Conservation (phyloP, 2,888 invertebrate genomes). For the Drosophila multiciliata region DNA sequence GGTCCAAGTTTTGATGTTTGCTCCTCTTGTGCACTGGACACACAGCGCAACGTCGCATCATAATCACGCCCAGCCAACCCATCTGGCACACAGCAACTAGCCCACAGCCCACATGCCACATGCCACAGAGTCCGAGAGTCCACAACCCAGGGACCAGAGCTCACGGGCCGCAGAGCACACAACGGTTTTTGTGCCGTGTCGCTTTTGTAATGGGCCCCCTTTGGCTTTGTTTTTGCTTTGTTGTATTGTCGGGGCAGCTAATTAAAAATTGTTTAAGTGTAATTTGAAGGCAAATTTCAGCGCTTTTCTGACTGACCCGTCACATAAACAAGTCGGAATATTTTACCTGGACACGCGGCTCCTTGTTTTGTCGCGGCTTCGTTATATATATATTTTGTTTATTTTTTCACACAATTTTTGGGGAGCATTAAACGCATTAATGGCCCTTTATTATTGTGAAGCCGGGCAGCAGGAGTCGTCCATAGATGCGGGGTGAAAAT, state of each 20-base stretch:
- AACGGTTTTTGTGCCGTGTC: conserved; percentile 37
- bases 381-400: not conserved
- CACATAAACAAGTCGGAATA: conserved; percentile 63
- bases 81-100: not conserved
- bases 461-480: conserved; percentile 29
- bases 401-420: conserved; percentile 41
- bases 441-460: conserved; percentile 58
- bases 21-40: conserved; percentile 48
- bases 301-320: conserved; percentile 16
- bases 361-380: conserved; percentile 10
- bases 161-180: conserved; percentile 21
- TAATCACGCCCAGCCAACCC: not conserved
- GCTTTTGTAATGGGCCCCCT: conserved; percentile 47
- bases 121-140: conserved; percentile 8
- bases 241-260: conserved; percentile 61
- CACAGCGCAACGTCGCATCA: conserved; percentile 5
- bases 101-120: not conserved
- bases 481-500: conserved; percentile 19
- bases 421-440: conserved; percentile 67
- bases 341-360: conserved; percentile 40
- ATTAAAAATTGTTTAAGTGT: conserved; percentile 74
- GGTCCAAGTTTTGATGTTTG: conserved; percentile 57
- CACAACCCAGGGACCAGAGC: conserved; percentile 7
- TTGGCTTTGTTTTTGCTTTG: conserved; percentile 48
- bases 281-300: conserved; percentile 67